Conservation (phyloP, 2,113 vertebrate species). For the Dromiciops gliroides region DNA sequence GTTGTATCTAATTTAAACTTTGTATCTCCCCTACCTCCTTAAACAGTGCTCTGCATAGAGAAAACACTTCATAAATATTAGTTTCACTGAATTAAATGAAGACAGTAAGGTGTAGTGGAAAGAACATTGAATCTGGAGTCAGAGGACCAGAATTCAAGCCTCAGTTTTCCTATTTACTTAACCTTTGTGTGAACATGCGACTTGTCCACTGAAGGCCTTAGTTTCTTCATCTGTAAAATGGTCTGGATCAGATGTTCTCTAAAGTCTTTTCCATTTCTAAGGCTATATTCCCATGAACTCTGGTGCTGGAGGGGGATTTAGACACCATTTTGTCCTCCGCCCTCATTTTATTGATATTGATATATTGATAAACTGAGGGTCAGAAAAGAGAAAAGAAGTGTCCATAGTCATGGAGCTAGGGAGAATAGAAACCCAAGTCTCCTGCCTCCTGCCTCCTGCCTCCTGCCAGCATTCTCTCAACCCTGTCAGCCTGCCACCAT, state of each 20-base stretch:
- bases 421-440: background rate
- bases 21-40: background rate
- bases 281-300: background rate
- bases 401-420: background rate
- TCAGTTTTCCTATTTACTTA: background rate
- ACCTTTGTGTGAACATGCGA: background rate
- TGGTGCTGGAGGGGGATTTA: background rate
- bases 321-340: background rate
- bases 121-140: background rate
- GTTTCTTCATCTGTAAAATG: background rate
- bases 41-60: background rate
- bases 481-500: background rate
- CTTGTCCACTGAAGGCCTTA: background rate
- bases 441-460: background rate
- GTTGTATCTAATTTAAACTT: background rate
- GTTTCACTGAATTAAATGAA: background rate
- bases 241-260: background rate
- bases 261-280: background rate
- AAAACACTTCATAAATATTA: background rate
- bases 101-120: background rate
- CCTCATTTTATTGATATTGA: background rate
- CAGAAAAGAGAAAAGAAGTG: background rate
- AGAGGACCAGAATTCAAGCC: background rate
- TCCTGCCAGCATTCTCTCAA: background rate
- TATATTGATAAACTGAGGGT: background rate